Evolutionary conservation across 2,888 invertebrate genomes (phyloP).

Genomic region (Mesorhabditis sp.): DNA sequence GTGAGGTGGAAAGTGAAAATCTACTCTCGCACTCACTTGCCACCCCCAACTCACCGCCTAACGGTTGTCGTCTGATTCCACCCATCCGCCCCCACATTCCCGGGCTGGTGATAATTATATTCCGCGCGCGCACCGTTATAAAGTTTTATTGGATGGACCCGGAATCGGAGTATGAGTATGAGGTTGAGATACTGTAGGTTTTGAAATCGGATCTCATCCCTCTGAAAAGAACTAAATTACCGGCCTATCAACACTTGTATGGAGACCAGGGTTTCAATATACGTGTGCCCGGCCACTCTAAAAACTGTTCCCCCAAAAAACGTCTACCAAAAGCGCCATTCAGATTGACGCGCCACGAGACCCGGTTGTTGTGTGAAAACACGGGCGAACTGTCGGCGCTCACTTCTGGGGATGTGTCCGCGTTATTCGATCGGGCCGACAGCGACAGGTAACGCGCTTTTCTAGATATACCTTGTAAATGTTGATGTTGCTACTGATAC

Average conservation of each 20-base stretch:
- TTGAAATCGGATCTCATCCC: background rate
- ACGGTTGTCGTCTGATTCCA: slow-evolving; percentile 16
- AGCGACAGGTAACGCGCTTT: no score
- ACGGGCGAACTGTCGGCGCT: slow-evolving; percentile 36
- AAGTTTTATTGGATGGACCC: background rate
- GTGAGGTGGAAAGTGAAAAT: no score
- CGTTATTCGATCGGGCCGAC: slow-evolving; percentile 29
- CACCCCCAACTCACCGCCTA: no score
- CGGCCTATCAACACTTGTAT: background rate
- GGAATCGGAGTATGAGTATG: slow-evolving; percentile 4
- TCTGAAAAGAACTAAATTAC: background rate
- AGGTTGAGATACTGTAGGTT: background rate
- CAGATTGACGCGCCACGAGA: slow-evolving; percentile 40
- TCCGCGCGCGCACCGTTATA: no score
- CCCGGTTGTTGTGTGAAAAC: slow-evolving; percentile 36
- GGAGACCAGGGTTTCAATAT: background rate
- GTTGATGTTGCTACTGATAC: no score
- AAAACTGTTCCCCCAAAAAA: background rate
- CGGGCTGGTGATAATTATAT: no score
- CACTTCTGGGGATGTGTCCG: slow-evolving; percentile 32
- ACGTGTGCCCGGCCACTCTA: background rate
- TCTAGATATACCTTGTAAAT: no score
- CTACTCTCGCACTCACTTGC: no score
- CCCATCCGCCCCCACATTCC: slow-evolving; percentile 24
- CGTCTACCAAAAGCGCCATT: slow-evolving; percentile 7